Percentiles rank a stretch among this genome's conserved stretches.
These are phyloP conservation scores for Ammodytes marinus DNA, from an alignment of 2,113 vertebrate species.

Conservation along the genomic window DNA sequence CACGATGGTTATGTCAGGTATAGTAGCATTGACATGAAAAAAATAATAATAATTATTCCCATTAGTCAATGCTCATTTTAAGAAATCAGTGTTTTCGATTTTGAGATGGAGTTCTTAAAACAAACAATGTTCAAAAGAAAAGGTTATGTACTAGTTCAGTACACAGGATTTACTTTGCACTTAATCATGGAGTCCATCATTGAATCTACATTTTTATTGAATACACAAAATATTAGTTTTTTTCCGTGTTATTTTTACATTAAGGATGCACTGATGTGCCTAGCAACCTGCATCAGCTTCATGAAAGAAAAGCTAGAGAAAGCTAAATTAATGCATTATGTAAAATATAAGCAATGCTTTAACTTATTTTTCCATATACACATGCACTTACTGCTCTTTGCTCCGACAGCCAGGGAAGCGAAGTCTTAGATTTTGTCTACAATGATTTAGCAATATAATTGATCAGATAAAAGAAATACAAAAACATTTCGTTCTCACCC, in stretches of 20 bases:
- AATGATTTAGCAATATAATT: neutral
- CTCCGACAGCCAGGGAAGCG: neutral
- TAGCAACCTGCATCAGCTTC: neutral
- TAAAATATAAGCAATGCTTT: conserved; percentile 16
- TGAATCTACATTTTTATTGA: neutral
- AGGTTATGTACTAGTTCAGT: neutral
- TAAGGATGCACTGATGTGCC: neutral
- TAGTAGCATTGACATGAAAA: neutral
- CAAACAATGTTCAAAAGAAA: neutral
- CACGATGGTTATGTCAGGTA: neutral
- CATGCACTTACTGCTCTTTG: neutral
- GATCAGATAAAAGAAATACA: neutral
- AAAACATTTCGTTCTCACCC: neutral
- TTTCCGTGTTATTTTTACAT: neutral
- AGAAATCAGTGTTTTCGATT: neutral
- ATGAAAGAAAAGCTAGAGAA: neutral
- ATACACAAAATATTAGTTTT: neutral
- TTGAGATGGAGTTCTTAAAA: too few species aligned
- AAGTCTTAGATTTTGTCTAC: conserved; percentile 1
- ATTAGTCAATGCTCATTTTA: neutral
- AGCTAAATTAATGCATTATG: conserved; percentile 6
- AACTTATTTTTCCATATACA: conserved; percentile 8
- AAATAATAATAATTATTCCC: neutral
- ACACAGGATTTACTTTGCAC: neutral
- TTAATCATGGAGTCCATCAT: neutral